Conservation (phyloP, 2,888 invertebrate species). For the Rotaria socialis region DNA sequence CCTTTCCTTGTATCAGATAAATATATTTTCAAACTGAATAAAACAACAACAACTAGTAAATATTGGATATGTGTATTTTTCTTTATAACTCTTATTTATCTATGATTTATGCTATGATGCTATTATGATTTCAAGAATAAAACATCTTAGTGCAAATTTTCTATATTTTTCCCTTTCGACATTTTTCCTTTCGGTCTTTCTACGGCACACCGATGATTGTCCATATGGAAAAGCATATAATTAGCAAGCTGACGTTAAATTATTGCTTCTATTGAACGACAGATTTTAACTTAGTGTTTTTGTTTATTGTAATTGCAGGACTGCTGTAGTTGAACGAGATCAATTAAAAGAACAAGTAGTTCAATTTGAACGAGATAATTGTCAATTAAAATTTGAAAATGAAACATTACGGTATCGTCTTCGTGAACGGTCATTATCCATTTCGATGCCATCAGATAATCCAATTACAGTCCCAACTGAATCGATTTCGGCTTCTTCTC, state of each 20-base stretch:
- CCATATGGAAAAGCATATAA: not conserved
- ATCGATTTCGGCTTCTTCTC: not conserved
- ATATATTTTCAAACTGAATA: too few relatives aligned
- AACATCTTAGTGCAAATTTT: too few relatives aligned
- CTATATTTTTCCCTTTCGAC: too few relatives aligned
- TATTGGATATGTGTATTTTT: too few relatives aligned
- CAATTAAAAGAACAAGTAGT: not conserved
- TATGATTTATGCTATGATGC: too few relatives aligned
- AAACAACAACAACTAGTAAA: too few relatives aligned
- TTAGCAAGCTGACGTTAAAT: not conserved
- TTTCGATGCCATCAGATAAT: not conserved
- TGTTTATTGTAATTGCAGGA: not conserved
- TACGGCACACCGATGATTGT: too few relatives aligned
- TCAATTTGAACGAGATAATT: constrained; percentile 10
- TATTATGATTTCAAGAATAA: too few relatives aligned
- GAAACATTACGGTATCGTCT: constrained; percentile 28
- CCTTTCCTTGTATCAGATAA: too few relatives aligned
- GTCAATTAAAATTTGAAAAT: constrained; percentile 34
- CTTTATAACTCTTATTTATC: too few relatives aligned
- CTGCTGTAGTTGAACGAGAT: constrained; percentile 26
- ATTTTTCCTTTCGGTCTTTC: too few relatives aligned
- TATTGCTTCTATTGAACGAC: not conserved
- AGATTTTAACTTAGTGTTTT: too few relatives aligned
- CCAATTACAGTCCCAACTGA: not conserved
- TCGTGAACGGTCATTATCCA: not conserved